A percentile compares a stretch with the other conserved stretches of the same genome.
Evolutionary conservation across 2,888 invertebrate genomes (phyloP).

Genomic region (Achlya flavicornis): DNA sequence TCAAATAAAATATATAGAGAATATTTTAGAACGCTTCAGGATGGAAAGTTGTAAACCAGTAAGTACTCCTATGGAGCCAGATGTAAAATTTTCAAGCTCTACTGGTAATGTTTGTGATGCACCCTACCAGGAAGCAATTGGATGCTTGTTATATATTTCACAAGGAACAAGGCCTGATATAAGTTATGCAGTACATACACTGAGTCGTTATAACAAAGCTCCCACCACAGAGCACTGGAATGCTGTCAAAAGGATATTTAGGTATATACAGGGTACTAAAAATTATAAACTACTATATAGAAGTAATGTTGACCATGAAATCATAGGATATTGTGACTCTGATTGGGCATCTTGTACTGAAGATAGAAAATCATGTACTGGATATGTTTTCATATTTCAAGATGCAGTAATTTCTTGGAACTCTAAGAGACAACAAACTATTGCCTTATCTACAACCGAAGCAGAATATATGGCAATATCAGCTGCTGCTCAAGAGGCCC

Average conservation of each 20-base stretch:
- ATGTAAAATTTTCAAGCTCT: constrained; percentile 13
- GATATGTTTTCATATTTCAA: constrained; percentile 37
- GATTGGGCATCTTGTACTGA: constrained; percentile 33
- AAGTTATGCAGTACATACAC: constrained; percentile 19
- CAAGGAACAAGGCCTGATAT: constrained; percentile 23
- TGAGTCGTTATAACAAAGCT: constrained; percentile 27
- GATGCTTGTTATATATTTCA: constrained; percentile 25
- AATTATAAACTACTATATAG: constrained; percentile 19
- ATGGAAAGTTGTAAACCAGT: constrained; percentile 27
- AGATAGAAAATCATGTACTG: constrained; percentile 33
- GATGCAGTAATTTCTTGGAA: constrained; percentile 38
- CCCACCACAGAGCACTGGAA: constrained; percentile 25
- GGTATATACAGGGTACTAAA: constrained; percentile 31
- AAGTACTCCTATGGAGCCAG: constrained; percentile 21
- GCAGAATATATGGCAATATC: no score
- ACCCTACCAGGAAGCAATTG: constrained; percentile 26
- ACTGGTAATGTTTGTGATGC: constrained; percentile 8
- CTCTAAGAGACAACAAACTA: constrained; percentile 18
- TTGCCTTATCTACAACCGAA: no score
- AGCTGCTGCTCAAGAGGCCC: no score
- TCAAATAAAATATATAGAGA: no score
- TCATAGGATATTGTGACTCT: constrained; percentile 32
- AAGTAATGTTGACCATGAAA: not conserved
- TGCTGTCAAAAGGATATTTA: constrained; percentile 28
- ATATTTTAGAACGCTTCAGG: constrained; percentile 1